A percentile compares a stretch with the other conserved stretches of the same genome.
Conservation (phyloP, 2,113 vertebrate species). For the Athene cunicularia region DNA sequence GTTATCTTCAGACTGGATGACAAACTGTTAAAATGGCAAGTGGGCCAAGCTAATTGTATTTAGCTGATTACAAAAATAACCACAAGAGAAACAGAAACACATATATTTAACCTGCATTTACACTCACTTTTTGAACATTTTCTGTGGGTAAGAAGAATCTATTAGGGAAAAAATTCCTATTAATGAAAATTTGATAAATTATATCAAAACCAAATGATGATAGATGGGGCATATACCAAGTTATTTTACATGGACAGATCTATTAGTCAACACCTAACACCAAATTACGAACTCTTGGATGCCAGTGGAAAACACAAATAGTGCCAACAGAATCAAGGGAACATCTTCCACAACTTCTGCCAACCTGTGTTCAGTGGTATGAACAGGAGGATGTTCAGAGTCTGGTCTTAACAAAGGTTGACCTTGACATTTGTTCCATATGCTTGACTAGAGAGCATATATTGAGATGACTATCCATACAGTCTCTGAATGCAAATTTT, state of each 20-base stretch:
- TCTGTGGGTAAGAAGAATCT: not conserved
- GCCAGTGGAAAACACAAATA: not conserved
- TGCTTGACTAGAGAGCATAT: not conserved
- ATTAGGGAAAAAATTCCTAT: not conserved
- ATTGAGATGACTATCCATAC: not conserved
- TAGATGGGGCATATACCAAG: fast-evolving
- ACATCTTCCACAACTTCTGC: fast-evolving
- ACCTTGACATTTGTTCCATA: not conserved
- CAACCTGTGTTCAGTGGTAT: not conserved
- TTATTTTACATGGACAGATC: not conserved
- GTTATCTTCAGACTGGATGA: not conserved
- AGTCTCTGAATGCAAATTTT: not conserved
- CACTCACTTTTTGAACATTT: not conserved
- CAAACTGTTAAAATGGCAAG: not conserved
- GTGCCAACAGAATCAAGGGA: not conserved
- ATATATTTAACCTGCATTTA: not conserved
- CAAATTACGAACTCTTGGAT: not conserved
- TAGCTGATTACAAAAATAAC: not conserved
- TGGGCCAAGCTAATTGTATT: not conserved
- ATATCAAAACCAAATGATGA: not conserved
- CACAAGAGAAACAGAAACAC: not conserved
- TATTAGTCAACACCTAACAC: fast-evolving
- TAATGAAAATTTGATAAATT: not conserved
- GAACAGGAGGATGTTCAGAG: not conserved
- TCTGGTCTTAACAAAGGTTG: not conserved